Percentiles rank a stretch among this genome's conserved stretches.
Conservation (phyloP, 1,140 invertebrate genomes). For the Apis laboriosa region DNA sequence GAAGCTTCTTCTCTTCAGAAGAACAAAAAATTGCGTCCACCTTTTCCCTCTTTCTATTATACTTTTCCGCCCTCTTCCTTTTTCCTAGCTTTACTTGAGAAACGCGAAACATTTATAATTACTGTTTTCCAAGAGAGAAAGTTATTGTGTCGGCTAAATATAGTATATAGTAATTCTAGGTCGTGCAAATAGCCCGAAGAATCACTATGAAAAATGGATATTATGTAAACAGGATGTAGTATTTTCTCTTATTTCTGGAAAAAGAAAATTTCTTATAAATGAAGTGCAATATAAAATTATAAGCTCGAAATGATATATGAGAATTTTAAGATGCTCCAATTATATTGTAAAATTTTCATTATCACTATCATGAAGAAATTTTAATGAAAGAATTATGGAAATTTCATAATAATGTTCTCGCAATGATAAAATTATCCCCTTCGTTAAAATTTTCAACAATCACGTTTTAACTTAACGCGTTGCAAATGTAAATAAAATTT, state of each 20-base stretch:
- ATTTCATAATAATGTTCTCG: neutral
- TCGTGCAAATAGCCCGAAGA: no score
- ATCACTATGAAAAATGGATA: no score
- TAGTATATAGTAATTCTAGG: neutral
- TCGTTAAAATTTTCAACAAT: neutral
- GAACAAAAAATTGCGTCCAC: neutral
- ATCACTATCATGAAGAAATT: no score
- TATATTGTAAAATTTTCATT: neutral
- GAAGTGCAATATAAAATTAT: no score
- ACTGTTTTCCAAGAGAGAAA: neutral
- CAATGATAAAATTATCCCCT: neutral
- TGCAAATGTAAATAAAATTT: neutral
- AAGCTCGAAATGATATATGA: no score
- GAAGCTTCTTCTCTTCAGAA: neutral
- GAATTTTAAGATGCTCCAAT: neutral
- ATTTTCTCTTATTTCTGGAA: no score
- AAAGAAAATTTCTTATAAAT: no score
- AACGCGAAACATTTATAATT: neutral
- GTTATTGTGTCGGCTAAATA: neutral
- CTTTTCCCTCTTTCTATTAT: no score
- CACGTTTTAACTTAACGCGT: no score
- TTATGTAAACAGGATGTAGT: no score
- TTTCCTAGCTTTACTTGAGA: neutral
- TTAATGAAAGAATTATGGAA: neutral
- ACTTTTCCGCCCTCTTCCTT: neutral